These are phyloP conservation scores for Orcinus orca DNA, from an alignment of 2,113 vertebrate genomes.

Conservation along the genomic window DNA sequence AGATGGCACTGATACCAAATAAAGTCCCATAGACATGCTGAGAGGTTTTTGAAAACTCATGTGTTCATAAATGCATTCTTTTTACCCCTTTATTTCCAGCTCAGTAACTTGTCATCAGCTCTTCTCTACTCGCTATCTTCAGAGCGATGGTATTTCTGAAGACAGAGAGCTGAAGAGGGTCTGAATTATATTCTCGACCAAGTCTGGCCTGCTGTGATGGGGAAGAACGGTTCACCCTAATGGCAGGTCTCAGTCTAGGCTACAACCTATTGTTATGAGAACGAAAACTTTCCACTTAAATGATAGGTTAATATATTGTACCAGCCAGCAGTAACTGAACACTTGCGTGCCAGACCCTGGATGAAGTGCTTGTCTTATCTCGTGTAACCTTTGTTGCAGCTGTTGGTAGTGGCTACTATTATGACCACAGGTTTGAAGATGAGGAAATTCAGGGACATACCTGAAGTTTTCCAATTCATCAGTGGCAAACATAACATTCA, in stretches of 20 bases:
- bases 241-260: background rate
- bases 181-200: fast-evolving
- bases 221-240: background rate
- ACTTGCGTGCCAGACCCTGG: fast-evolving
- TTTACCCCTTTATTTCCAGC: constrained; percentile 58
- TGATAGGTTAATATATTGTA: background rate
- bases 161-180: background rate
- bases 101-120: constrained; percentile 47
- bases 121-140: background rate
- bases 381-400: fast-evolving
- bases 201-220: too few species aligned
- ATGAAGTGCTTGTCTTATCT: background rate
- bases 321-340: background rate
- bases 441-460: background rate
- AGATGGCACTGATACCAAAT: constrained; percentile 69
- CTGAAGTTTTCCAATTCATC: background rate
- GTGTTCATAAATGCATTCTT: constrained; percentile 47
- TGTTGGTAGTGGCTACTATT: background rate
- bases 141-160: background rate
- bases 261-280: background rate
- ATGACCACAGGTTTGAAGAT: background rate
- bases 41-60: constrained; percentile 54
- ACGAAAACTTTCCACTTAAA: background rate
- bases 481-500: background rate
- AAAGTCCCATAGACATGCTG: constrained; percentile 51